Evolutionary conservation across 2,113 vertebrate species (phyloP).

Genomic region (Nesogale talazaci): DNA sequence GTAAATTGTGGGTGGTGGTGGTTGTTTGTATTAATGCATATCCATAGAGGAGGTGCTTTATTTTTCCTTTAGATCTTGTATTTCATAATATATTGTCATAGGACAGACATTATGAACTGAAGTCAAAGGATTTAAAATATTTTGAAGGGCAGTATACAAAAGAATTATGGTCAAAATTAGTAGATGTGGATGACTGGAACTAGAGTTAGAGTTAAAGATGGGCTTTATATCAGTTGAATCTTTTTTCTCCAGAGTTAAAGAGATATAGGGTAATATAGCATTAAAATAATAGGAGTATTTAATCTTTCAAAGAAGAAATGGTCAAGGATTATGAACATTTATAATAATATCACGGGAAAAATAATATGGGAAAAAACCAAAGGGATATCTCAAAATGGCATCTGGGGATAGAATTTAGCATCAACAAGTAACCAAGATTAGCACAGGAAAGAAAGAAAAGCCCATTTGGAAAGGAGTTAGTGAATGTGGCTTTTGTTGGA

Average conservation of each 20-base stretch:
- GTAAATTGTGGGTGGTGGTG: too few relatives aligned
- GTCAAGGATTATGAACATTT: constrained; percentile 6
- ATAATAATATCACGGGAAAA: background rate
- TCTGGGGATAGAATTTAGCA: constrained; percentile 8
- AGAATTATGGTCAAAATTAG: constrained; percentile 38
- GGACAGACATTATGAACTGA: background rate
- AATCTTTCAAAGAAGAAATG: background rate
- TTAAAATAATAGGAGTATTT: background rate
- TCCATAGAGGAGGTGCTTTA: background rate
- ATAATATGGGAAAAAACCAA: background rate
- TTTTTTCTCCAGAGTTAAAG: constrained; percentile 5
- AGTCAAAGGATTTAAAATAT: constrained; percentile 19
- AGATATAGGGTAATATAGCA: background rate
- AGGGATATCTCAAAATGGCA: background rate
- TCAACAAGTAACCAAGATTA: background rate
- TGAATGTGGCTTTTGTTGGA: background rate
- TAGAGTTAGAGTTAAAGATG: background rate
- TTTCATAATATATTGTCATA: constrained; percentile 19
- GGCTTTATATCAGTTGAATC: constrained; percentile 29
- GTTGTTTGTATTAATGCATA: background rate
- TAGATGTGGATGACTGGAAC: background rate
- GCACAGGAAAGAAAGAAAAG: background rate
- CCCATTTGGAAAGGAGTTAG: background rate
- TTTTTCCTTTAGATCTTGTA: constrained; percentile 23
- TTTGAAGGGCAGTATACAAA: constrained; percentile 16